Evolutionary conservation across 37 sponge, comb jelly and placozoan genomes (phyloP).

Genomic region (Petrosia ficiformis): DNA sequence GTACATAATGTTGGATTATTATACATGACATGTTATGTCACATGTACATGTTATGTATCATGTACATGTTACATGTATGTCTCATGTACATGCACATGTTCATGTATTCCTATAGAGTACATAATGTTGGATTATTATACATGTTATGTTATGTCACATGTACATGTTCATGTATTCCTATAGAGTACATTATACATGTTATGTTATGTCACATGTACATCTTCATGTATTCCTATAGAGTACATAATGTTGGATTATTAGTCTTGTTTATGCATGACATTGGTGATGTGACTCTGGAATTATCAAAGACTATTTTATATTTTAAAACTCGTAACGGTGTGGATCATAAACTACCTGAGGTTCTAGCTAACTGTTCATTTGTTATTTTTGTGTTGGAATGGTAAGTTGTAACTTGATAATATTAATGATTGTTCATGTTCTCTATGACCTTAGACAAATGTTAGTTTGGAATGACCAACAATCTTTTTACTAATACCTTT

Average conservation of each 20-base stretch:
- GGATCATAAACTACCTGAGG: constrained; percentile 10
- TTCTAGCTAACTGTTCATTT: constrained; percentile 49
- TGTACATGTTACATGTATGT: constrained; percentile 7
- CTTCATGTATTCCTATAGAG: constrained; percentile 32
- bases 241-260: constrained; percentile 69
- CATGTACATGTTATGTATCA: too few relatives aligned
- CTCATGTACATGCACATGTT: background rate
- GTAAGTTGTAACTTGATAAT: constrained; percentile 34
- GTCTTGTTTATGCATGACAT: constrained; percentile 73
- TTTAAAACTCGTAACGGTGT: constrained; percentile 51
- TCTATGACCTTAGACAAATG: too few relatives aligned
- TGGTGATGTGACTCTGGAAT: constrained; percentile 72
- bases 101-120: constrained; percentile 43
- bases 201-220: background rate
- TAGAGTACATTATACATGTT: background rate
- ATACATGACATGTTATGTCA: constrained; percentile 18
- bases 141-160: background rate
- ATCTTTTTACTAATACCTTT: background rate
- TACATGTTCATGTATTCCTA: constrained; percentile 7
- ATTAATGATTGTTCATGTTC: background rate
- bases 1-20: constrained; percentile 73
- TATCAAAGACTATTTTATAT: constrained; percentile 61
- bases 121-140: constrained; percentile 56
- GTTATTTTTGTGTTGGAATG: constrained; percentile 64
- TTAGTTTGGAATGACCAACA: too few relatives aligned